phyloP scores from a whole-genome alignment of 2,797 vertebrate species.

The Loris lydekkerianus region DNA sequence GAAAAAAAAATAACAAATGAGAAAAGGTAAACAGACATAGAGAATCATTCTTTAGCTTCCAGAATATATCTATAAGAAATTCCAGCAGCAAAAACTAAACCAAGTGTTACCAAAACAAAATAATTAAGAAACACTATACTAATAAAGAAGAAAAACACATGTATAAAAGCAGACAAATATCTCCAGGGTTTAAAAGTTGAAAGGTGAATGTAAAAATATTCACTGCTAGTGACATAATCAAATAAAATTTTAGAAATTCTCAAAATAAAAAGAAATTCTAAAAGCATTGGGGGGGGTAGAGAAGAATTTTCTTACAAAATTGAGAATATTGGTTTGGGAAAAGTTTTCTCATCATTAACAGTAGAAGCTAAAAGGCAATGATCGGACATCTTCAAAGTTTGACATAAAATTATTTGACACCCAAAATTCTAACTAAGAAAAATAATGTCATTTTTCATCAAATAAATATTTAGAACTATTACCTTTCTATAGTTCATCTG shows the following conservation, averaged over 20 bases:
- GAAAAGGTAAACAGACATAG: background rate
- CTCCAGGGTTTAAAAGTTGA: background rate
- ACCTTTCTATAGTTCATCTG: background rate
- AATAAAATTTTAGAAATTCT: slow-evolving; percentile 1
- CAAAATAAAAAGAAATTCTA: background rate
- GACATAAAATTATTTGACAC: background rate
- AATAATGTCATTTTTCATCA: background rate
- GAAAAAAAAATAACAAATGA: background rate
- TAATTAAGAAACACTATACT: background rate
- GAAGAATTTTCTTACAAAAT: background rate
- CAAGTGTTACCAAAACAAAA: background rate
- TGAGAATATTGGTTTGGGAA: background rate
- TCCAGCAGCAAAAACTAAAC: background rate
- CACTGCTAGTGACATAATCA: background rate
- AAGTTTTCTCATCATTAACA: background rate
- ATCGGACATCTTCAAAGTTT: background rate
- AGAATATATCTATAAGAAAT: slow-evolving; percentile 24
- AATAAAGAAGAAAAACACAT: background rate
- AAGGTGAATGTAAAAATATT: background rate
- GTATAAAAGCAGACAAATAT: background rate
- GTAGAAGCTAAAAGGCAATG: background rate
- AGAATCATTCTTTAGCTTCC: background rate
- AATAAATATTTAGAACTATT: background rate
- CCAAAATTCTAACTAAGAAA: background rate
- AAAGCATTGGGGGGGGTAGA: background rate